A percentile compares a stretch with the other conserved stretches of the same genome.
Conservation (phyloP, 2,888 invertebrate genomes). For the Fragum fragum region DNA sequence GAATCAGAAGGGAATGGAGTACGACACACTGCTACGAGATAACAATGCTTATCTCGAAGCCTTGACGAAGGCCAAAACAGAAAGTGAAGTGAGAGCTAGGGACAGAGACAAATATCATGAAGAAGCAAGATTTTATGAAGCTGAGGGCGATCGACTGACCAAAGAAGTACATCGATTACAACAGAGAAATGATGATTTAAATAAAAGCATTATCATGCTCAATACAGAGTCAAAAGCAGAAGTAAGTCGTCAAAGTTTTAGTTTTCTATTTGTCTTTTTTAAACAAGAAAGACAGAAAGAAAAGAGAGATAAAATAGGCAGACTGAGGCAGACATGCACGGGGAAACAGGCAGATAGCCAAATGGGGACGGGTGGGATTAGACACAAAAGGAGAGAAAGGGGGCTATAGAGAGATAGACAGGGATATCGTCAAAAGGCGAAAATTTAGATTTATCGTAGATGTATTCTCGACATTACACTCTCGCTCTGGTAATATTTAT, state of each 20-base stretch:
- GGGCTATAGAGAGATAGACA: no score
- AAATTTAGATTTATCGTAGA: no score
- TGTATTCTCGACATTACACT: no score
- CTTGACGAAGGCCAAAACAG: background rate
- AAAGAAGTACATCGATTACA: background rate
- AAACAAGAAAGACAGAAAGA: no score
- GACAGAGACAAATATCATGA: background rate
- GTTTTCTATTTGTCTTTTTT: no score
- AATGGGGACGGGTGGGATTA: no score
- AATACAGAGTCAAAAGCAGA: background rate
- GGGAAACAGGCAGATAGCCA: no score
- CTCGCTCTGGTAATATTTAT: no score
- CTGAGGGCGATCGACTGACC: background rate
- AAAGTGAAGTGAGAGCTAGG: background rate
- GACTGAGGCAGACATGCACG: no score
- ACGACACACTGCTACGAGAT: background rate
- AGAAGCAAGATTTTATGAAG: background rate
- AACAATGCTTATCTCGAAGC: background rate
- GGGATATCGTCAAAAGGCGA: no score
- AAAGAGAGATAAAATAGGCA: no score
- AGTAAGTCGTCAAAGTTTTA: background rate
- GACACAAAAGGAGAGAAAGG: no score
- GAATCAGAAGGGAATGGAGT: background rate
- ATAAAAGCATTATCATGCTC: slow-evolving; percentile 8
- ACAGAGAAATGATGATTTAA: slow-evolving; percentile 9